phyloP scores from a whole-genome alignment of 2,797 vertebrate genomes.

The Cygnus olor region DNA sequence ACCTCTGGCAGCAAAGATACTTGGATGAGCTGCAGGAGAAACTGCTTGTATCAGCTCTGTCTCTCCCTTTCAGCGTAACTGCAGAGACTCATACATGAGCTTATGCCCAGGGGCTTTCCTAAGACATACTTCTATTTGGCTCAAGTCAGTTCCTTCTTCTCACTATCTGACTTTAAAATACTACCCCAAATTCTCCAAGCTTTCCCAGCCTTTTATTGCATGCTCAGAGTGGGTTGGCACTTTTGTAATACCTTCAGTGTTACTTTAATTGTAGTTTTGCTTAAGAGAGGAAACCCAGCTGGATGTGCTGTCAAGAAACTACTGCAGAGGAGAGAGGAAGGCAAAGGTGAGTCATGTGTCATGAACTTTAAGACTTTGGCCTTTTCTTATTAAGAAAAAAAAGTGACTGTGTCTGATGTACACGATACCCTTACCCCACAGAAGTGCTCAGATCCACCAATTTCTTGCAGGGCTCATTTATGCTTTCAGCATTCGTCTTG shows the following conservation, averaged over 20 bases:
- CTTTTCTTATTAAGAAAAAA: background rate
- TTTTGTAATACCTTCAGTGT: background rate
- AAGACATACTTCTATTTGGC: accelerated
- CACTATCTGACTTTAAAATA: background rate
- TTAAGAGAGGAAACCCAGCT: background rate
- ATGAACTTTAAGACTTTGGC: background rate
- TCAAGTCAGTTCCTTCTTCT: background rate
- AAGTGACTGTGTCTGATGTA: background rate
- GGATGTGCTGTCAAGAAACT: background rate
- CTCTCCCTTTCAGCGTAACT: background rate
- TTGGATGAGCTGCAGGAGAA: slow-evolving; percentile 11
- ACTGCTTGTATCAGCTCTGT: background rate
- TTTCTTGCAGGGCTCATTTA: background rate
- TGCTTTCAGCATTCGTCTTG: background rate
- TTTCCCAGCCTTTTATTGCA: background rate
- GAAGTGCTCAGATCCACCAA: background rate
- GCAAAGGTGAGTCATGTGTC: background rate
- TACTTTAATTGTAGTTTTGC: background rate
- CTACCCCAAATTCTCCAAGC: background rate
- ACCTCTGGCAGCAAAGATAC: background rate
- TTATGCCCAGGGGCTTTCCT: background rate
- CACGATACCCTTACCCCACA: background rate
- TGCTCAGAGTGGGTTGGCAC: background rate
- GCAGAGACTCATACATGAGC: background rate
- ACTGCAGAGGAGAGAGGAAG: background rate